Evolutionary conservation across 2,113 vertebrate genomes (phyloP), one percentile per base, ranked within the genome.

Genomic region (Crotalus horridus): DNA sequence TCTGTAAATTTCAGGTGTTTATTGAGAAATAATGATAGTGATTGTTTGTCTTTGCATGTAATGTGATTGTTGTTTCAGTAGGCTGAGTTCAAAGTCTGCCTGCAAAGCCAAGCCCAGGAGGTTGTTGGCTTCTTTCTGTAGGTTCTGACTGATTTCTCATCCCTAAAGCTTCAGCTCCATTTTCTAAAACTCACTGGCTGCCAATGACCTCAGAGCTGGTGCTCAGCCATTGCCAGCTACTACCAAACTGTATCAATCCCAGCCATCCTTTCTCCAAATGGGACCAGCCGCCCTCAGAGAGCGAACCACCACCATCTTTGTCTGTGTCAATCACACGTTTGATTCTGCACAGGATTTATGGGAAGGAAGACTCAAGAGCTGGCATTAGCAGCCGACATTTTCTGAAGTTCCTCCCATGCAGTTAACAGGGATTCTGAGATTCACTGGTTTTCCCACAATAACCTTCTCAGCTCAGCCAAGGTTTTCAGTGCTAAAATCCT

Each of bases 201-300:
- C 89, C 92, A 93, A 90, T 86, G 26, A 48, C 86, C 89, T 93
- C 92, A 90, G 61, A 64, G n/a, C 55, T 93, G 92, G 92, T 89
- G 0, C 46, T 33, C 54, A 33, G 81, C 89, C 92, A 90, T 54
- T 87, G 61, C 48, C 89, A 87, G 21, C 89, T 39, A 24, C 88
- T 81, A 64, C 10, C 24, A 81, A 93, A 87, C 46, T 17, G 17
- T 53, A 55, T 61, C 89, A 10, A 17, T 58, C 53, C 74, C 92
- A 93, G 39, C 89, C 46, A 87, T 58, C 81, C 81, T 54, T 90
- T 64, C n/a, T 86, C 55, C 29, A 64, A 93, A 81, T n/a, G 74
- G 88, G n/a, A 29, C 55, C 29, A 39, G n/a, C 53, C 53, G 88
- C 92, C 89, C 90, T 54, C 92, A 64, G 88, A 51, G 43, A 89